Base-by-base conservation (phyloP, 1,140 invertebrate species). In the Drosophila tani region DNA sequence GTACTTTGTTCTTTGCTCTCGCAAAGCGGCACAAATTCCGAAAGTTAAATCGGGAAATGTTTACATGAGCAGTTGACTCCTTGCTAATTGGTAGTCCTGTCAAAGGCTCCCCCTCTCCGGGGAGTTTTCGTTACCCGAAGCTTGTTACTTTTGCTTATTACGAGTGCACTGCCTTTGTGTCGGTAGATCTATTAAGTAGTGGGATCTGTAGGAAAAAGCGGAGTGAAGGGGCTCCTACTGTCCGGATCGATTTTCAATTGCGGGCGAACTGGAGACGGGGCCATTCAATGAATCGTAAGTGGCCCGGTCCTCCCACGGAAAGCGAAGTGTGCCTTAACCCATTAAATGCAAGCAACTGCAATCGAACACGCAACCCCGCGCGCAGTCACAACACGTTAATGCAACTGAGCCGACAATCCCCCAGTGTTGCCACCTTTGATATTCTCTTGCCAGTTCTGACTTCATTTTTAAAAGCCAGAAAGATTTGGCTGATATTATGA, bases 41-140 rank as follows among this genome's bases (percentile, higher is more conserved):
- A 75, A 74, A 76, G 53, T 76, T 76, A 75, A 75, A 66, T 75
- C 60, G 70, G 55, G 35, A 73, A 73, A 74, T 74, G 70, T 74
- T 74, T 74, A 74, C 68, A 74, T 59, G 68, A 74, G 55, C 67
- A 73, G 70, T 74, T 74, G 67, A 74, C 70, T 74, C 70, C 47
- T 56, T 76, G 73, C 74, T 76, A 76, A 76, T 76, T 76, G 74
- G 51, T 51, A 74, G 67, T 60, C 45, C 68, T 60, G 70, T 73
- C 69, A 71, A 41, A 73, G 50, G 38, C 60, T 32, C 14, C 27
- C 27, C 14, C 53, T 38, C 38, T 17, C 29, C 12, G 19, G 19
- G 40, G 6, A 27, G 12, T 15, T 27, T 57, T 24, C 50, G 21
- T 15, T 35, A 19, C 5, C 21, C 27, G 17, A 12, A 29, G 46